phyloP scores from a whole-genome alignment of 2,797 vertebrate genomes.

The Avahi laniger region DNA sequence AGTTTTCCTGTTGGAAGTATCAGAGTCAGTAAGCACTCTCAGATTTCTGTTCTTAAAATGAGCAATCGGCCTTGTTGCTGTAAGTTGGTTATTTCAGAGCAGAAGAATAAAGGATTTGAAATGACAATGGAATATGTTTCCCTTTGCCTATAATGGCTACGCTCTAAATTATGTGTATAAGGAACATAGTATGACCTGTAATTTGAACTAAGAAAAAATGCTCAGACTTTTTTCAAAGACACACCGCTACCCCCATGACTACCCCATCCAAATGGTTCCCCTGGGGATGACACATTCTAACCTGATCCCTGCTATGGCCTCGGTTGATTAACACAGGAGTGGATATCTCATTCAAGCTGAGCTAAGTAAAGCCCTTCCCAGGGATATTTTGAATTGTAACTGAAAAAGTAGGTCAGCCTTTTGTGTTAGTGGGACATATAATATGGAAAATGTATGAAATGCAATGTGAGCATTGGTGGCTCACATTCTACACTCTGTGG shows the following conservation, averaged over 20 bases:
- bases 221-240: background rate
- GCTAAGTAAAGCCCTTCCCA: background rate
- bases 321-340: background rate
- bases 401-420: background rate
- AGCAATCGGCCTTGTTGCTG: background rate
- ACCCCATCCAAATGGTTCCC: background rate
- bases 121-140: background rate
- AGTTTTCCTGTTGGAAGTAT: background rate
- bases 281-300: background rate
- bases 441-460: background rate
- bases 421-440: background rate
- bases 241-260: background rate
- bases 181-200: background rate
- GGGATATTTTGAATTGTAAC: background rate
- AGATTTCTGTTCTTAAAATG: conserved; percentile 13
- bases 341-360: background rate
- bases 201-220: conserved; percentile 14
- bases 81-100: background rate
- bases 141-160: background rate
- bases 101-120: background rate
- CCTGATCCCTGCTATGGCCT: background rate
- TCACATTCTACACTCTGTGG: background rate
- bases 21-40: background rate
- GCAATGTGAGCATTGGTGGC: background rate
- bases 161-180: background rate